Percentiles rank a stretch among this genome's conserved stretches.
phyloP scores from a whole-genome alignment of 1,140 invertebrate species.

The Leguminivora glycinivorella region DNA sequence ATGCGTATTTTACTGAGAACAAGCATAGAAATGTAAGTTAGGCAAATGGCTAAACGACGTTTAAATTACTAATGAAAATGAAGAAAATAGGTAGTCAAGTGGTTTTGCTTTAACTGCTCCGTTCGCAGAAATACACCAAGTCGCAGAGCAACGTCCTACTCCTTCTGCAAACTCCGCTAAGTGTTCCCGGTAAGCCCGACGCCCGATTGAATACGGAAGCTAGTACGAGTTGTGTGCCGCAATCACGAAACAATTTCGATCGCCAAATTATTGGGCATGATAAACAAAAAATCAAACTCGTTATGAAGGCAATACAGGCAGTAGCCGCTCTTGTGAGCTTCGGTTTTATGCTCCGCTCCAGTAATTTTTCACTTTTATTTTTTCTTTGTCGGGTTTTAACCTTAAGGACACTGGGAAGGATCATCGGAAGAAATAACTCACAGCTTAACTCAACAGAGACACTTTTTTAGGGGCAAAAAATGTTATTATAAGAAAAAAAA shows the following conservation, averaged over 20 bases:
- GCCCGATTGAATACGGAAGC: neutral
- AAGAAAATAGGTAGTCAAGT: slow-evolving; percentile 7
- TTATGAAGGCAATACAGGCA: neutral
- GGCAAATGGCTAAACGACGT: neutral
- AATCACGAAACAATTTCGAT: slow-evolving; percentile 7
- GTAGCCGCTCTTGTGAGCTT: neutral
- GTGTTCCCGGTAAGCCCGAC: slow-evolving; percentile 20
- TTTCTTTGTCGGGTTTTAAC: slow-evolving; percentile 35
- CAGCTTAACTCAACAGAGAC: slow-evolving; percentile 40
- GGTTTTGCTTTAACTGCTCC: neutral
- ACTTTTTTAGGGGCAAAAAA: slow-evolving; percentile 33
- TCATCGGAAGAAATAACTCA: slow-evolving; percentile 50
- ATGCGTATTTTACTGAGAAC: too few species aligned
- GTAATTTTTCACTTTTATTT: slow-evolving; percentile 30
- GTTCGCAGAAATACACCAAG: slow-evolving; percentile 14
- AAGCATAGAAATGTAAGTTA: neutral
- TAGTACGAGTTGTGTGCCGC: slow-evolving; percentile 8
- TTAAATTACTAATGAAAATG: neutral
- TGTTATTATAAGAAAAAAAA: slow-evolving; percentile 39
- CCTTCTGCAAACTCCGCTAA: slow-evolving; percentile 22
- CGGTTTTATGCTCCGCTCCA: slow-evolving; percentile 21
- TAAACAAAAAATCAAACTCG: slow-evolving; percentile 17
- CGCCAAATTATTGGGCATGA: slow-evolving; percentile 12
- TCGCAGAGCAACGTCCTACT: slow-evolving; percentile 17
- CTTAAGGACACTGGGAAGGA: slow-evolving; percentile 24